Evolutionary conservation across 64 coral and sea anemone species (phyloP), one percentile per base, ranked within the genome.

Genomic region (Acropora tenuis): DNA sequence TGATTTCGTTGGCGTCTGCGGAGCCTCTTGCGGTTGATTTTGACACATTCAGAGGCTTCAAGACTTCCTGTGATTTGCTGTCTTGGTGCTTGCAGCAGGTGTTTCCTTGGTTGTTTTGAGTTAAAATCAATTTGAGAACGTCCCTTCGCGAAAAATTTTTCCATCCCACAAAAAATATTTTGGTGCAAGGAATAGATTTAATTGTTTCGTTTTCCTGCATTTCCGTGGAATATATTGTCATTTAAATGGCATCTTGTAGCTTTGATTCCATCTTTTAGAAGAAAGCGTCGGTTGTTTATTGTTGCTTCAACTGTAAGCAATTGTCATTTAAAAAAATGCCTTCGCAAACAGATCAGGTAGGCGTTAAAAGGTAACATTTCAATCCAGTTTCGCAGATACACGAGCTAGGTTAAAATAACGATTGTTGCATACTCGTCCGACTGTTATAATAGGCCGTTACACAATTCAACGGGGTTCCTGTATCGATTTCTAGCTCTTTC

Each of bases 61-160:
- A 55, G 10, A 55, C 52, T 55, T 55, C 13, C 65, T 71, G 63
- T 85, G 82, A 85, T 85, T 85, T 85, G 82, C 49, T 71, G 45
- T 49, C 50, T 11, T 43, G 49, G 41, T 18, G 15, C 8, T 78
- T 71, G 13, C 8, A 85, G 82, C 82, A 85, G 82, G 82, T 85
- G 63, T 11, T 18, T 65, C 82, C 68, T 71, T 55, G 69, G 45
- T 85, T 85, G 44, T 48, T n/a, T 85, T 19, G 2, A 47, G 63
- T 43, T 83, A 43, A 1, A 4, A 47, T 45, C 59, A 83, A 13
- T 8, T 44, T 45, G 40, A 11, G 2, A 58, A 46, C 9, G 43
- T 41, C 67, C 11, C 80, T 13, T 15, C 7, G 3, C 12, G 7
- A 10, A 17, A 66, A 48, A 47, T 47, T 30, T 50, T 12, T n/a